Conservation (phyloP, 1,140 invertebrate genomes). For the Drosophila suzukii region DNA sequence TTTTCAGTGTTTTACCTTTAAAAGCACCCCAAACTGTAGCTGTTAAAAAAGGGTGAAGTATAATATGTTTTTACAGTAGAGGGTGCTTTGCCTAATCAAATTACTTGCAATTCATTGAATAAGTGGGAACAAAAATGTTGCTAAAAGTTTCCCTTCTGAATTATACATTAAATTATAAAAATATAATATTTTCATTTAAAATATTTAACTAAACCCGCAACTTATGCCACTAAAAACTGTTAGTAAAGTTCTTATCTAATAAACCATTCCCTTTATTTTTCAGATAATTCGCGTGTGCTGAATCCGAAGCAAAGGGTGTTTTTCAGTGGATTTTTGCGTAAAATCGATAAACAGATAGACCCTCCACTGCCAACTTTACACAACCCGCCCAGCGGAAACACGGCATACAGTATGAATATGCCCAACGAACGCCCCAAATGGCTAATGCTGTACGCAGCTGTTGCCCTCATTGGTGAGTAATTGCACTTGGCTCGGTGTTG, state of each 20-base stretch:
- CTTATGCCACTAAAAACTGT: neutral
- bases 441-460: constrained; percentile 76
- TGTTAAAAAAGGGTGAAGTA: neutral
- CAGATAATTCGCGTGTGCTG: constrained; percentile 43
- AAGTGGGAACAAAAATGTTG: neutral
- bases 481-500: constrained; percentile 25
- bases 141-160: neutral
- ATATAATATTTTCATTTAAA: neutral
- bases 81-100: constrained; percentile 52
- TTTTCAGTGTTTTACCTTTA: too few relatives aligned
- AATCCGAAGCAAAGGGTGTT: constrained; percentile 45
- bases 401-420: constrained; percentile 67
- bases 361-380: constrained; percentile 27
- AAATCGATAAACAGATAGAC: constrained; percentile 62
- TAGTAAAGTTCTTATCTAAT: neutral
- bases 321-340: constrained; percentile 54
- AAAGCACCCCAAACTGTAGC: neutral
- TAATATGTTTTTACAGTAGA: neutral
- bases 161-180: too few relatives aligned
- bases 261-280: constrained; percentile 4
- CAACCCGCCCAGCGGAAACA: constrained; percentile 41
- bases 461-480: constrained; percentile 70
- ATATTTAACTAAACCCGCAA: neutral
- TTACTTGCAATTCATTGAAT: constrained; percentile 61
- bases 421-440: constrained; percentile 65